Evolutionary conservation across 2,113 vertebrate genomes (phyloP).

Genomic region (Epinephelus cyanopodus): DNA sequence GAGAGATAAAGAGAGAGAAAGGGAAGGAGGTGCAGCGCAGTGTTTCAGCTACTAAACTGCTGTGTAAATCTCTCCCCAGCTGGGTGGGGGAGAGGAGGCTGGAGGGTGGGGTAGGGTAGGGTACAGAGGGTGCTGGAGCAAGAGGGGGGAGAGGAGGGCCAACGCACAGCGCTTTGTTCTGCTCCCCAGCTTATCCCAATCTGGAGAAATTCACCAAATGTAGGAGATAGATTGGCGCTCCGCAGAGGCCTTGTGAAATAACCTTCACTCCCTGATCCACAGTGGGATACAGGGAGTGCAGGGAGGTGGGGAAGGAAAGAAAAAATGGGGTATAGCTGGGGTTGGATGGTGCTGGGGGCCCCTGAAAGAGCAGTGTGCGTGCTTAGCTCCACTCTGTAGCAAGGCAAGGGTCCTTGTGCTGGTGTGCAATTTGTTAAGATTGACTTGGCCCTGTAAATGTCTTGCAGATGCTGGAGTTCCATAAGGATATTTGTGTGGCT

Average conservation of each 20-base stretch:
- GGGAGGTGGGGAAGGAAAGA: constrained; percentile 73
- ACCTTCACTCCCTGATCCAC: constrained; percentile 88
- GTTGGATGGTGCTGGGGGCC: constrained; percentile 40
- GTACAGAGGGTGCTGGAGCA: constrained; percentile 71
- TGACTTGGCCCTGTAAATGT: constrained; percentile 87
- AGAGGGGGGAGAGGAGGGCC: constrained; percentile 56
- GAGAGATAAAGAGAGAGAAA: constrained; percentile 47
- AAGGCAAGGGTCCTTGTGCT: constrained; percentile 84
- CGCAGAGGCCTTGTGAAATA: constrained; percentile 90
- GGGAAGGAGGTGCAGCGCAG: constrained; percentile 40
- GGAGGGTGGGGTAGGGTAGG: constrained; percentile 23
- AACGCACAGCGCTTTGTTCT: constrained; percentile 89
- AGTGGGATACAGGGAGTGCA: constrained; percentile 74
- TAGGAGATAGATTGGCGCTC: constrained; percentile 92
- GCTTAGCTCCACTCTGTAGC: constrained; percentile 89
- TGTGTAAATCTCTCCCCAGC: constrained; percentile 86
- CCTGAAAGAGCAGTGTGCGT: constrained; percentile 77
- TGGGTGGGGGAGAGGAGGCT: constrained; percentile 47
- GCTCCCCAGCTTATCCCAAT: constrained; percentile 86
- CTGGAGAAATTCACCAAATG: constrained; percentile 92
- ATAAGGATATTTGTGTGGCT: constrained; percentile 79
- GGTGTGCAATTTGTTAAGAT: constrained; percentile 88
- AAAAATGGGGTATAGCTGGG: constrained; percentile 37
- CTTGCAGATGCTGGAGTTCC: constrained; percentile 88
- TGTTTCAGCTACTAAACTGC: constrained; percentile 89